Evolutionary conservation across 2,113 vertebrate genomes (phyloP).

Genomic region (Harpagus bidentatus): DNA sequence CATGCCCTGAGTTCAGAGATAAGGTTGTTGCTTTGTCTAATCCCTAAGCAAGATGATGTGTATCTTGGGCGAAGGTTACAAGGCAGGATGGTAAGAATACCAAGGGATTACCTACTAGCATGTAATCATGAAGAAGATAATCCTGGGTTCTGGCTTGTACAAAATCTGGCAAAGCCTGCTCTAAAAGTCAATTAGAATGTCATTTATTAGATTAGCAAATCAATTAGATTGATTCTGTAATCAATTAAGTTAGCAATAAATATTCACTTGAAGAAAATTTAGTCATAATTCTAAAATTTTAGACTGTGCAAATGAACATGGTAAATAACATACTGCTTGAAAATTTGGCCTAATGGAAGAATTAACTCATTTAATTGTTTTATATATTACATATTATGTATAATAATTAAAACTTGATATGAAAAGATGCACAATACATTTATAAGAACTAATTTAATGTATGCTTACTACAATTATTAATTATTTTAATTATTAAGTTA

Average conservation of each 20-base stretch:
- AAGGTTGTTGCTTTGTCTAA: background rate
- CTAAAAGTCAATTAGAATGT: background rate
- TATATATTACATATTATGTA: background rate
- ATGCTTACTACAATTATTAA: background rate
- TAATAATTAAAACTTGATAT: background rate
- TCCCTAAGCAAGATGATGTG: background rate
- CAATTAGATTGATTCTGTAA: background rate
- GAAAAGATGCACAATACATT: background rate
- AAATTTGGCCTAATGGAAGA: background rate
- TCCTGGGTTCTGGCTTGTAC: background rate
- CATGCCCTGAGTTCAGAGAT: background rate
- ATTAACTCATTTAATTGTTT: background rate
- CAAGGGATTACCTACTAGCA: background rate
- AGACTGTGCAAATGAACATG: background rate
- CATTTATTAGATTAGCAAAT: background rate
- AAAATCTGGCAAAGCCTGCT: background rate
- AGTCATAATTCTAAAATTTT: background rate
- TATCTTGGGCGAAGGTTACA: background rate
- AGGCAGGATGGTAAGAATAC: background rate
- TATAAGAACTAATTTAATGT: background rate
- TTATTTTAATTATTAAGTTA: background rate
- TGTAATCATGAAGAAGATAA: background rate
- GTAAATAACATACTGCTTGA: background rate
- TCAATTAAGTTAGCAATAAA: background rate
- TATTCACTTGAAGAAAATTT: background rate